Percentiles rank a stretch among this genome's conserved stretches.
phyloP scores from a whole-genome alignment of 2,797 vertebrate species.

The Selene dorsalis region DNA sequence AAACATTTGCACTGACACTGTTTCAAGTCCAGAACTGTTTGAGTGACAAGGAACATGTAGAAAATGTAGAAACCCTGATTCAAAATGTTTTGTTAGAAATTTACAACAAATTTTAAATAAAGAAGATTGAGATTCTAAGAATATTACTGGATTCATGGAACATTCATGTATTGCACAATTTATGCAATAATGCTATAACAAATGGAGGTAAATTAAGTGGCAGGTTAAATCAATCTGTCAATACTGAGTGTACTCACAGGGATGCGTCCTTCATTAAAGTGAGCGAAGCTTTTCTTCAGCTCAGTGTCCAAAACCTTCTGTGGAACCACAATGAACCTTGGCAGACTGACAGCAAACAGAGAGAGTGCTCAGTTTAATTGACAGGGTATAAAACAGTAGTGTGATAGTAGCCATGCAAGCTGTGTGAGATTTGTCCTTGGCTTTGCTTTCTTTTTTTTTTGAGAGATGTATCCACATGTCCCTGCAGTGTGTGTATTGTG shows the following conservation, averaged over 20 bases:
- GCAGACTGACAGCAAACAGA: constrained; percentile 81
- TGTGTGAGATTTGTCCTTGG: not conserved
- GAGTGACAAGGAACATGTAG: not conserved
- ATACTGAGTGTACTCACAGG: constrained; percentile 80
- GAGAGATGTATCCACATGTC: constrained; percentile 11
- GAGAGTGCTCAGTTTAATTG: not conserved
- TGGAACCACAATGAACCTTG: constrained; percentile 89
- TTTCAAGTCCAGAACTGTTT: not conserved
- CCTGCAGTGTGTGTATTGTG: not conserved
- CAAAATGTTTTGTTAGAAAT: not conserved
- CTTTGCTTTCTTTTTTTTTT: not conserved
- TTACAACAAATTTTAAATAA: not conserved
- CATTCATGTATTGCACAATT: too few relatives aligned
- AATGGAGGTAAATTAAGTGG: not conserved
- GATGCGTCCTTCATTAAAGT: constrained; percentile 92
- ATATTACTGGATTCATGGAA: too few relatives aligned
- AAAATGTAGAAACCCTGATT: not conserved
- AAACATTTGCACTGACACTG: not conserved
- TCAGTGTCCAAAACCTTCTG: constrained; percentile 91
- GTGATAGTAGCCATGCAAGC: not conserved
- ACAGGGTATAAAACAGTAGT: not conserved
- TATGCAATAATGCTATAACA: not conserved
- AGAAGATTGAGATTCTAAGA: not conserved
- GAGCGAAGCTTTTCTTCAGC: constrained; percentile 90
- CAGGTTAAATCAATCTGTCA: not conserved